A percentile compares a stretch with the other conserved stretches of the same genome.
phyloP scores from a whole-genome alignment of 2,888 invertebrate genomes.

The Operophtera brumata region DNA sequence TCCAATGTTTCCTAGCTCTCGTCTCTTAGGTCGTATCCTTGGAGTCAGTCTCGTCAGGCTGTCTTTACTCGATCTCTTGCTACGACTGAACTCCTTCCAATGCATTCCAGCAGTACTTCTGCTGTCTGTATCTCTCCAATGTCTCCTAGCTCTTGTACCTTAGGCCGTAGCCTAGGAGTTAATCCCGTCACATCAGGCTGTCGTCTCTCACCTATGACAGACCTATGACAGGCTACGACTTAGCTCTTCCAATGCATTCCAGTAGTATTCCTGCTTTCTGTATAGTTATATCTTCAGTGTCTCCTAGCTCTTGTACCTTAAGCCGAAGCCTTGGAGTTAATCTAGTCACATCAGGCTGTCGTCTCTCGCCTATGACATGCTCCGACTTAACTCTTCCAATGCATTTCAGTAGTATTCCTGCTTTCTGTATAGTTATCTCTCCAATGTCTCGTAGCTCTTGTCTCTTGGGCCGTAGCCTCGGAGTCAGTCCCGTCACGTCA shows the following conservation, averaged over 20 bases:
- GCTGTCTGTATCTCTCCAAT: background rate
- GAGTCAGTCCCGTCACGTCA: slow-evolving; percentile 61
- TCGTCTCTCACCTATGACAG: slow-evolving; percentile 64
- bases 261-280: no score
- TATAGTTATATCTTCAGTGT: no score
- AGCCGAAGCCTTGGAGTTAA: slow-evolving; percentile 40
- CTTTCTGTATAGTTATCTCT: background rate
- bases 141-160: slow-evolving; percentile 28
- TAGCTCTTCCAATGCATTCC: slow-evolving; percentile 70
- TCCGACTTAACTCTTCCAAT: slow-evolving; percentile 65
- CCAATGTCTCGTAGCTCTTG: slow-evolving; percentile 20
- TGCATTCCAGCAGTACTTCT: no score
- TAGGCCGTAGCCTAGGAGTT: slow-evolving; percentile 39
- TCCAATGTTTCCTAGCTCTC: no score
- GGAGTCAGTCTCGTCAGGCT: slow-evolving; percentile 60
- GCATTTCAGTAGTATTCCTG: no score
- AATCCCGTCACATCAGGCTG: slow-evolving; percentile 61
- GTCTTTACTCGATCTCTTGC: slow-evolving; percentile 64
- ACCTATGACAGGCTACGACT: slow-evolving; percentile 71
- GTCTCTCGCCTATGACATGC: slow-evolving; percentile 68
- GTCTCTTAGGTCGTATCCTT: slow-evolving; percentile 34
- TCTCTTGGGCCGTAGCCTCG: slow-evolving; percentile 33
- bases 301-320: slow-evolving; percentile 33
- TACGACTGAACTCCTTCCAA: slow-evolving; percentile 67
- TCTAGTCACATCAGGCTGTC: slow-evolving; percentile 64